phyloP scores from a whole-genome alignment of 2,113 vertebrate species.

The Spheniscus mendiculus region DNA sequence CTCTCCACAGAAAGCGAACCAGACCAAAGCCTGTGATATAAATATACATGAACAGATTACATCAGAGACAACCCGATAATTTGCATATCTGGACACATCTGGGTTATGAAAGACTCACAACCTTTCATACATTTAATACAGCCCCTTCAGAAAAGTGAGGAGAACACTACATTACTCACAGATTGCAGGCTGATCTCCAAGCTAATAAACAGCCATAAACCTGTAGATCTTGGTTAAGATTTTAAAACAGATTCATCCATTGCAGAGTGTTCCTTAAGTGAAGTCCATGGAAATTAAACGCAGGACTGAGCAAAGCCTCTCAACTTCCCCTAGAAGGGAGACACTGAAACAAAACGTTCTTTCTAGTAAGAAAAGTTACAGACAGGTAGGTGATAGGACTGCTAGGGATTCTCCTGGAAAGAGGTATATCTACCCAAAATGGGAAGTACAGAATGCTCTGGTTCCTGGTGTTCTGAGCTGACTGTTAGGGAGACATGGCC shows the following conservation, averaged over 20 bases:
- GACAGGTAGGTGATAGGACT: background rate
- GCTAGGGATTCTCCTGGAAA: background rate
- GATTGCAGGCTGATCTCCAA: background rate
- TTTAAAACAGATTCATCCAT: background rate
- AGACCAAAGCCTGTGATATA: background rate
- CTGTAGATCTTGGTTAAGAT: background rate
- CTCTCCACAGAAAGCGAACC: background rate
- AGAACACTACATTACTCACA: background rate
- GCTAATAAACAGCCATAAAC: background rate
- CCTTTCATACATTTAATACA: background rate
- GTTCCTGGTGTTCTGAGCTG: background rate
- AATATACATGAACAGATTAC: background rate
- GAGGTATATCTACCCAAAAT: background rate
- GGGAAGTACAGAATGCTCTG: background rate
- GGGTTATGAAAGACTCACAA: background rate
- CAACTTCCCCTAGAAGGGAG: background rate
- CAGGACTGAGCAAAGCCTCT: background rate
- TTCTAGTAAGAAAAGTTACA: background rate
- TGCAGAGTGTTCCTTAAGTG: background rate
- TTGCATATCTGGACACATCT: background rate
- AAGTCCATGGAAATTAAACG: background rate
- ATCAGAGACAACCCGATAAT: background rate
- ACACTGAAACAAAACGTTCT: background rate
- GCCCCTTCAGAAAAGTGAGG: background rate
- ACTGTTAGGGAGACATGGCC: rapidly evolving